Evolutionary conservation across 1,140 invertebrate species (phyloP), one percentile per base, ranked within the genome.

Genomic region (Nasonia vitripennis): DNA sequence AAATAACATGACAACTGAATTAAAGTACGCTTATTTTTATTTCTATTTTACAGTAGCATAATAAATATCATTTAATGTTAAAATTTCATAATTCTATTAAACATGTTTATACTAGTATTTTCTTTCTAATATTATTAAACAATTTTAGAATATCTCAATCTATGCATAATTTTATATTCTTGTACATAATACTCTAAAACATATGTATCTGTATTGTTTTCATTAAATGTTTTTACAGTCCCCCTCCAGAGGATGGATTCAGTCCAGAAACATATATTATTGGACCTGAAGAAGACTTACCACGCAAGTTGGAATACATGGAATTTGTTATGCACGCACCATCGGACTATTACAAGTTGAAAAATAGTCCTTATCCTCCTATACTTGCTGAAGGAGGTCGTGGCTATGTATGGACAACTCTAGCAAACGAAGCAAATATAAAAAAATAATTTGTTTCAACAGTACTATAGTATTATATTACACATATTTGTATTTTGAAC

Each of bases 281-380:
- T 88, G 98, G 98, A 11, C 97, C 97, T 48, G 97, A 98, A 91
- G 98, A 99, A 94, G 98, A 98, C 88, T 93, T 98, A 6, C 97
- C 97, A 1, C 94, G 98, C 6, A 97, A 97, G 93, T 93, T 99
- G 75, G 96, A 97, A 78, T 97, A 95, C 86, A 96, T 98, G 95
- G 96, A 98, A 90, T 98, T 98, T 94, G 95, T 98, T 14, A 98
- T 98, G 96, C 97, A 98, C 91, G 97, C 97, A 2, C 98, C 98
- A 2, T 98, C 97, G 11, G 97, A 98, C 91, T 98, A 98, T 93
- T 98, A 96, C 90, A 96, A 96, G 90, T 94, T 96, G 17, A 95
- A 95, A 87, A 96, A 94, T 85, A 95, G 95, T 51, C 97, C 97
- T 1, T 98, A 97, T 91, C 96, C 96, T 0, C 92, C 95, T 11